A percentile compares a stretch with the other conserved stretches of the same genome.
Conservation (phyloP, 1,140 invertebrate species). For the Bactericera cockerelli region DNA sequence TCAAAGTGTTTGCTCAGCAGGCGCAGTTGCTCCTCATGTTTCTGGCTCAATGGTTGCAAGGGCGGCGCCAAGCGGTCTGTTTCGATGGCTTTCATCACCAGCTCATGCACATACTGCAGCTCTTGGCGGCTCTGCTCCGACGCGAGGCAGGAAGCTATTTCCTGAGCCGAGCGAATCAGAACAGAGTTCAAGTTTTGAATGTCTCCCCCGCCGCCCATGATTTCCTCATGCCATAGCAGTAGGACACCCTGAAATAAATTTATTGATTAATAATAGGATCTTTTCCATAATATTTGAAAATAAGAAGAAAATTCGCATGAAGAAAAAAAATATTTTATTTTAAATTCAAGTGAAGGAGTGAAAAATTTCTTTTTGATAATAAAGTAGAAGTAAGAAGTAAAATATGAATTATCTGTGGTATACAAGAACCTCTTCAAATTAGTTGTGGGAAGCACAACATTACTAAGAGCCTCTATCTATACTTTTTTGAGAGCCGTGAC, state of each 20-base stretch:
- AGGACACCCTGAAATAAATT: neutral
- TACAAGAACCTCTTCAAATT: neutral
- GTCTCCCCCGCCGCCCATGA: conserved; percentile 1
- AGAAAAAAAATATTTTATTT: too few relatives aligned
- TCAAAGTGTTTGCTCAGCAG: neutral
- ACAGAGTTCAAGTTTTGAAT: neutral
- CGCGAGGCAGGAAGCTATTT: neutral
- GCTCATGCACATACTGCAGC: neutral
- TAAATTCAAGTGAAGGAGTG: too few relatives aligned
- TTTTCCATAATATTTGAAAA: neutral
- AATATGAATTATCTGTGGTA: neutral
- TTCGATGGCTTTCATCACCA: conserved; percentile 1
- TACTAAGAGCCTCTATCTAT: too few relatives aligned
- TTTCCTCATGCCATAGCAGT: conserved; percentile 1
- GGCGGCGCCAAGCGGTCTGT: neutral
- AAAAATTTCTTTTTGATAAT: neutral
- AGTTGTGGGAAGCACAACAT: too few relatives aligned
- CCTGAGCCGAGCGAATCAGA: neutral
- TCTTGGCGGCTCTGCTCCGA: neutral
- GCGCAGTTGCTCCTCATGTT: neutral
- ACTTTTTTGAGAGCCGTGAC: too few relatives aligned
- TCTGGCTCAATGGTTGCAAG: neutral
- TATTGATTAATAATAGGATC: neutral
- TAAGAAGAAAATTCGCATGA: neutral
- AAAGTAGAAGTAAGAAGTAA: neutral